Base-by-base conservation (phyloP, 2,797 vertebrate species). In the Epinephelus malabaricus region DNA sequence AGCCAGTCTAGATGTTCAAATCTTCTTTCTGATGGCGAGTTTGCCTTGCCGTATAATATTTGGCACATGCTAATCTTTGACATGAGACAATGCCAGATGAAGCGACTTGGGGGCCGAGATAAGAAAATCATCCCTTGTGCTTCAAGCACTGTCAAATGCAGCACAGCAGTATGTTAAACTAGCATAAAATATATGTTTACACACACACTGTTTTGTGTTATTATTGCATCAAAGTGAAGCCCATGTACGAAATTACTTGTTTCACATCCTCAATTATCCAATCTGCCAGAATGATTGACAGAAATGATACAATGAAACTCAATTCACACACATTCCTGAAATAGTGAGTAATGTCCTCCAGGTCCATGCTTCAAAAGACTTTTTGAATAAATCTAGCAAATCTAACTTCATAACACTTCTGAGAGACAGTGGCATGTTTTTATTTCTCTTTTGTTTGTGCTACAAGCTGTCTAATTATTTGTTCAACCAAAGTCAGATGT, bases 11-110 rank as follows among this genome's bases (percentile, higher is more conserved):
- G 81, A 84, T 80, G 70, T 75, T 86, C 45, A 81, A 58, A 69
- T 87, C 83, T 68, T 63, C 30, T 56, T 40, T 66, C 10, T 7
- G n/a, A 67, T 47, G 49, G 17, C 2, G 2, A 69, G 68, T 53
- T 85, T 67, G 9, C 43, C 49, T 74, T 25, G 19, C 23, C 9
- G 5, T 75, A 55, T 59, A 65, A 58, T 70, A 59, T 83, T 71
- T 72, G 80, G 74, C 77, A 76, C 71, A 62, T 50, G 18, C 60
- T 86, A 63, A 87, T 77, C 82, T 83, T 75, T 84, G 78, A 54
- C 66, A 73, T 55, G 62, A 63, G 46, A 70, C 73, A 43, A 43
- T 43, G 40, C 11, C 40, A 43, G 40, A 12, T 55, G 59, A 56
- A 54, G 71, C 19, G 30, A 45, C 45, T 70, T 55, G 27, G 6